phyloP scores from a whole-genome alignment of 2,888 invertebrate genomes.

The Sinelater perroti region DNA sequence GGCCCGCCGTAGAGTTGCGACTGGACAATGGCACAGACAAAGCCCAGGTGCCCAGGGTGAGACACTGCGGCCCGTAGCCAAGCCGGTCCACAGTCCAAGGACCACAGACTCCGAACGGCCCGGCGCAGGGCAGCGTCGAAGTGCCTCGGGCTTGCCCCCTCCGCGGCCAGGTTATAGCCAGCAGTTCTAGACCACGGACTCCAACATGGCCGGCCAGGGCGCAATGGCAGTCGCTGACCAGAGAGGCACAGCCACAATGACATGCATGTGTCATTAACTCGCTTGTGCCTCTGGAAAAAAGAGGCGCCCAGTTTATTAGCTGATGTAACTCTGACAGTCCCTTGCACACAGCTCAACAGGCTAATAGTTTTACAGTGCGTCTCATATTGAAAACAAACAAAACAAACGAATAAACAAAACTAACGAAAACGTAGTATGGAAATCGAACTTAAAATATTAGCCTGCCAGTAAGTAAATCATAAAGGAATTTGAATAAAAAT shows the following conservation, averaged over 20 bases:
- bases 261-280: constrained; percentile 57
- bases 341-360: constrained; percentile 56
- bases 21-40: constrained; percentile 36
- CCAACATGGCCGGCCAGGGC: constrained; percentile 53
- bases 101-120: constrained; percentile 44
- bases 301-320: constrained; percentile 58
- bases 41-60: constrained; percentile 41
- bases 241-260: constrained; percentile 61
- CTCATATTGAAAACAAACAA: constrained; percentile 32
- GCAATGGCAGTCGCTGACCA: constrained; percentile 41
- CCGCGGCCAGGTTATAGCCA: constrained; percentile 48
- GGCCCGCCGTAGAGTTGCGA: constrained; percentile 33
- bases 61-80: constrained; percentile 45
- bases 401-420: constrained; percentile 40
- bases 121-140: constrained; percentile 37
- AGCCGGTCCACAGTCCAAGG: constrained; percentile 49
- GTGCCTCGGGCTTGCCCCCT: constrained; percentile 47
- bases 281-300: constrained; percentile 63
- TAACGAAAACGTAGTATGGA: constrained; percentile 40
- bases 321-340: constrained; percentile 42
- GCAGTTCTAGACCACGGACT: constrained; percentile 53
- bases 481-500: constrained; percentile 24
- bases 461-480: constrained; percentile 51
- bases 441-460: constrained; percentile 49
- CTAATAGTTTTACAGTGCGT: constrained; percentile 48